Conservation (phyloP, 2,113 vertebrate genomes). For the Hepsetus odoe region DNA sequence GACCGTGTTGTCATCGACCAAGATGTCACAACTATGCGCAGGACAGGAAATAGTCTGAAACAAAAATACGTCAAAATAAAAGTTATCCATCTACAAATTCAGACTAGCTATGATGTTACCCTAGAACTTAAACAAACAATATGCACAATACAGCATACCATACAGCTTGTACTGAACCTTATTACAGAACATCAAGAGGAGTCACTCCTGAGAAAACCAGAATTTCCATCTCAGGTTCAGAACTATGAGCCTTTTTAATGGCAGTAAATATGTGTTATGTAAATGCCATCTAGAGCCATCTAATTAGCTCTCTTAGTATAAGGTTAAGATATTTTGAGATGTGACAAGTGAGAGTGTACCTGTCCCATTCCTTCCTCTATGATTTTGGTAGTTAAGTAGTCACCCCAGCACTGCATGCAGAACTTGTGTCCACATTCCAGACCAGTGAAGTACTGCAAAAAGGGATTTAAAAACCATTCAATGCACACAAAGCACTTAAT, state of each 20-base stretch:
- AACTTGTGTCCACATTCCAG: slow-evolving; percentile 99
- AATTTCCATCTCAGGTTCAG: neutral
- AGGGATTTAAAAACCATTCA: slow-evolving; percentile 3
- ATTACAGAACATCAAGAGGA: too few relatives aligned
- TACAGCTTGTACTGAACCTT: too few relatives aligned
- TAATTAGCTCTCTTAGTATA: neutral
- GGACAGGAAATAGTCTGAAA: slow-evolving; percentile 97
- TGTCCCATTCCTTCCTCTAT: slow-evolving; percentile 99
- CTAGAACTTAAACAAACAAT: neutral
- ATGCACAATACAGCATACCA: too few relatives aligned
- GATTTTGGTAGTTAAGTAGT: slow-evolving; percentile 99
- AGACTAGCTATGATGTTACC: slow-evolving; percentile 1
- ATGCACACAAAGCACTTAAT: neutral
- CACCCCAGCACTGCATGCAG: slow-evolving; percentile 99
- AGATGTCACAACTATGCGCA: slow-evolving; percentile 99
- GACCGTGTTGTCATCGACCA: slow-evolving; percentile 99
- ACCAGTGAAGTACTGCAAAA: slow-evolving; percentile 93
- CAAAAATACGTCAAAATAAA: slow-evolving; percentile 46
- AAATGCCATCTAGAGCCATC: neutral
- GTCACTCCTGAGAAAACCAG: too few relatives aligned
- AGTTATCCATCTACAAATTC: neutral
- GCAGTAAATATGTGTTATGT: too few relatives aligned
- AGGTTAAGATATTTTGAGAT: neutral
- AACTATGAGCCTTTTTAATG: too few relatives aligned
- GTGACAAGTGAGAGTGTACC: slow-evolving; percentile 74